Percentiles rank a stretch among this genome's conserved stretches.
These are phyloP conservation scores for Malurus cyaneus DNA, from an alignment of 2,113 vertebrate genomes.

Conservation along the genomic window DNA sequence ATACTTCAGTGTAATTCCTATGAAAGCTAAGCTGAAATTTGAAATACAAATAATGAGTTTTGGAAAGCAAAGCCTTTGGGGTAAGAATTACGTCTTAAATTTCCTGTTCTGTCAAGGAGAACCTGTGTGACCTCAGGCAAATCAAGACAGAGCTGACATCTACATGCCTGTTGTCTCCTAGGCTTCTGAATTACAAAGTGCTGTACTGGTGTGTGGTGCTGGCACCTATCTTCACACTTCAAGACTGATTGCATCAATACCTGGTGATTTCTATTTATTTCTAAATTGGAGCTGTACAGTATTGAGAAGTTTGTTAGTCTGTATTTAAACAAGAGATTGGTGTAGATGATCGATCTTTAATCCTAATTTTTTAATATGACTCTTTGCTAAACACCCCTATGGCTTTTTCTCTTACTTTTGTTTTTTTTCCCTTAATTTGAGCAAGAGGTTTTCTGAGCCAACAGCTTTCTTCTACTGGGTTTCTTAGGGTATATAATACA, in stretches of 20 bases:
- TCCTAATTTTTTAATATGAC: not conserved
- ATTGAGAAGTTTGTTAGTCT: not conserved
- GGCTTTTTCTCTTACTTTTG: not conserved
- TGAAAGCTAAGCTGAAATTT: not conserved
- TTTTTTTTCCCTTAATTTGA: not conserved
- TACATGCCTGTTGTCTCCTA: not conserved
- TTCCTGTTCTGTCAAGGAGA: not conserved
- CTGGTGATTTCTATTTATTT: not conserved
- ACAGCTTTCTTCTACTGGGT: not conserved
- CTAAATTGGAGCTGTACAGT: not conserved
- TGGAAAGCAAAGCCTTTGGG: not conserved
- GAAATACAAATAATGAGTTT: not conserved
- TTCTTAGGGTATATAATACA: not conserved
- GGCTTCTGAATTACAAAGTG: not conserved
- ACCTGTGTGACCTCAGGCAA: not conserved
- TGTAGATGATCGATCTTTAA: not conserved
- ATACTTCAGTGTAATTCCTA: not conserved
- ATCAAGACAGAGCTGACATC: not conserved
- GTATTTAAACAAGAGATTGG: not conserved
- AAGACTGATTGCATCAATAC: not conserved
- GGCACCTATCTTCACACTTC: not conserved
- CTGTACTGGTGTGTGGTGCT: accelerated
- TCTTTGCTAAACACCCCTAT: not conserved
- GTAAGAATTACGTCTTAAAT: not conserved
- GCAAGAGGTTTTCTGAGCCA: not conserved